Evolutionary conservation across 2,888 invertebrate species (phyloP).

Genomic region (Stenoptilia bipunctidactyla): DNA sequence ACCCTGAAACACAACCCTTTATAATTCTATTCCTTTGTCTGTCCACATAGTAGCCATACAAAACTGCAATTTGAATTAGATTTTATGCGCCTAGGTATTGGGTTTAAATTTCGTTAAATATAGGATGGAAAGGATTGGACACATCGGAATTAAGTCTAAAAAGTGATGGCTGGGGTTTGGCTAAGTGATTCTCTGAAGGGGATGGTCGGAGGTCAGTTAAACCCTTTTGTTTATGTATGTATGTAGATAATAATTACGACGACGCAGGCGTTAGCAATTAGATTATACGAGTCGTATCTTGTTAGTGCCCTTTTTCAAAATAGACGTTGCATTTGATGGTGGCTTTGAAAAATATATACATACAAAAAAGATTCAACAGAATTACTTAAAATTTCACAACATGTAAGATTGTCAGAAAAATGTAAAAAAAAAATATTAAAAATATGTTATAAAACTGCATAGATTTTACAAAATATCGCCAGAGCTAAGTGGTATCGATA

Average conservation of each 20-base stretch:
- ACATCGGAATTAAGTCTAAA: conserved; percentile 30
- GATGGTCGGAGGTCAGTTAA: conserved; percentile 21
- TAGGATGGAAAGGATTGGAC: conserved; percentile 25
- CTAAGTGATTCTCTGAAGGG: conserved; percentile 41
- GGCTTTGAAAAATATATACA: too few species aligned
- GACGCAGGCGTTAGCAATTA: background rate
- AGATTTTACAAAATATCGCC: too few species aligned
- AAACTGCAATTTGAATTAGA: conserved; percentile 1
- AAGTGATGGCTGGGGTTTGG: conserved; percentile 35
- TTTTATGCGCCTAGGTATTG: background rate
- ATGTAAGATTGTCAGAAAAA: too few species aligned
- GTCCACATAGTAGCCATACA: background rate
- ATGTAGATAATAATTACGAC: conserved; percentile 1
- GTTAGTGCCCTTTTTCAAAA: too few species aligned
- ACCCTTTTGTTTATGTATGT: conserved; percentile 21
- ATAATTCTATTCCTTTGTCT: conserved; percentile 1
- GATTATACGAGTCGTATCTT: too few species aligned
- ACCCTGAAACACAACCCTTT: conserved; percentile 1
- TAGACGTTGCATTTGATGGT: too few species aligned
- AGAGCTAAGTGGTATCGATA: too few species aligned
- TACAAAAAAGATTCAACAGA: too few species aligned
- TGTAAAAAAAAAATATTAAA: too few species aligned
- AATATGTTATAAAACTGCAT: too few species aligned
- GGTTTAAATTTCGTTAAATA: background rate
- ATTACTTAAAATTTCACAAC: too few species aligned